Percentiles rank a stretch among this genome's conserved stretches.
phyloP scores from a whole-genome alignment of 2,797 vertebrate species.

The Okamejei kenojei region DNA sequence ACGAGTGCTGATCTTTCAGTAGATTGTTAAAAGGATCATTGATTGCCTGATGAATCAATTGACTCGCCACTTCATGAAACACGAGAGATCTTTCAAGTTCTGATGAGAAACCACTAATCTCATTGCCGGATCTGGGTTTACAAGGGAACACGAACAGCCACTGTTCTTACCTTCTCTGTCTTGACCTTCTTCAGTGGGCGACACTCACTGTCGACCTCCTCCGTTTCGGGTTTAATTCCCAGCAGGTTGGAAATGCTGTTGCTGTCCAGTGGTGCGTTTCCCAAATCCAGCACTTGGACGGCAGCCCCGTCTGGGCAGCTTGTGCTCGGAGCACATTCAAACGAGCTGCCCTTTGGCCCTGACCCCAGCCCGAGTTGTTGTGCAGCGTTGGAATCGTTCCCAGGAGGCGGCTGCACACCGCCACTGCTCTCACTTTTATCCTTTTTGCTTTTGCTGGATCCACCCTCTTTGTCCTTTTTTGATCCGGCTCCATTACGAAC shows the following conservation, averaged over 20 bases:
- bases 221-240: constrained; percentile 83
- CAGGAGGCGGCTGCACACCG: constrained; percentile 44
- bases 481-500: constrained; percentile 75
- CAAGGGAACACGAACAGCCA: background rate
- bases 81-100: background rate
- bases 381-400: constrained; percentile 71
- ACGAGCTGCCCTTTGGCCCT: constrained; percentile 73
- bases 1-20: background rate
- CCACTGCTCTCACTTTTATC: constrained; percentile 75
- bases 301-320: constrained; percentile 65
- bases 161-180: constrained; percentile 84
- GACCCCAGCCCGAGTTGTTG: constrained; percentile 60
- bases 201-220: constrained; percentile 87
- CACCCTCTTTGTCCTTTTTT: constrained; percentile 90
- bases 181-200: constrained; percentile 91
- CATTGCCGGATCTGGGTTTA: background rate
- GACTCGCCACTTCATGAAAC: background rate
- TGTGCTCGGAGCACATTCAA: constrained; percentile 71
- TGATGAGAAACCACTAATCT: background rate
- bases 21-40: background rate
- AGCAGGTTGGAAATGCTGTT: constrained; percentile 83
- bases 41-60: background rate
- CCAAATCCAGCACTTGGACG: constrained; percentile 61
- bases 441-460: constrained; percentile 89
- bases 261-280: constrained; percentile 90